A percentile compares a stretch with the other conserved stretches of the same genome.
These are phyloP conservation scores for Luperina nickerlii DNA, from an alignment of 2,888 invertebrate genomes.

Conservation along the genomic window DNA sequence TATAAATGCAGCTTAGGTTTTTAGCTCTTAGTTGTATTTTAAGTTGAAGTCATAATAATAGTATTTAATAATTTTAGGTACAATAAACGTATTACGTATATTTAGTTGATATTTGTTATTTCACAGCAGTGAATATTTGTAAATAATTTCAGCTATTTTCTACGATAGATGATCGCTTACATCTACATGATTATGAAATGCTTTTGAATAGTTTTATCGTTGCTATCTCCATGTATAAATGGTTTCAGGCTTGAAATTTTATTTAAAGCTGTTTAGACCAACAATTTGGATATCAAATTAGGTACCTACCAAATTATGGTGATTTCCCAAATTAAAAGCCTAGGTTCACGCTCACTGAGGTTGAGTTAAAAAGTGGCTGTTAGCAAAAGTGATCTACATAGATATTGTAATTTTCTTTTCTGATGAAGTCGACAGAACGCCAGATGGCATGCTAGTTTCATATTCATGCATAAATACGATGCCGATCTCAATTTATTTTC, in stretches of 20 bases:
- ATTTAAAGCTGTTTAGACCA: neutral
- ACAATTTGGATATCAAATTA: slow-evolving; percentile 2
- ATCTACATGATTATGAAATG: slow-evolving; percentile 32
- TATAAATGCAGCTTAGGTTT: slow-evolving; percentile 80
- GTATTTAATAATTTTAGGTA: slow-evolving; percentile 88
- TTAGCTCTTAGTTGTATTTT: slow-evolving; percentile 77
- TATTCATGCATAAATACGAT: slow-evolving; percentile 76
- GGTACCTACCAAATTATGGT: slow-evolving; percentile 10
- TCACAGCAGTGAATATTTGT: slow-evolving; percentile 60
- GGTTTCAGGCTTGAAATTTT: slow-evolving; percentile 2
- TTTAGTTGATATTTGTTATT: slow-evolving; percentile 65
- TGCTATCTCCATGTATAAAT: slow-evolving; percentile 18
- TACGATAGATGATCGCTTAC: slow-evolving; percentile 49
- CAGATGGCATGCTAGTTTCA: slow-evolving; percentile 70
- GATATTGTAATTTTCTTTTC: slow-evolving; percentile 44
- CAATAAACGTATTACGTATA: slow-evolving; percentile 76
- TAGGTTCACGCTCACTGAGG: slow-evolving; percentile 3
- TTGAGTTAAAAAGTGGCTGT: slow-evolving; percentile 35
- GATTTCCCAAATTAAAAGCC: slow-evolving; percentile 22
- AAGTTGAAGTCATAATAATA: slow-evolving; percentile 90
- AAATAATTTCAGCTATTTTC: slow-evolving; percentile 55
- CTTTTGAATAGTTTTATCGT: slow-evolving; percentile 21
- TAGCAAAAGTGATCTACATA: slow-evolving; percentile 40
- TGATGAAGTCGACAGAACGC: slow-evolving; percentile 43
- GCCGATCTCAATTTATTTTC: slow-evolving; percentile 89